Base-by-base conservation (phyloP, 2,113 vertebrate genomes). In the Gopherus flavomarginatus region DNA sequence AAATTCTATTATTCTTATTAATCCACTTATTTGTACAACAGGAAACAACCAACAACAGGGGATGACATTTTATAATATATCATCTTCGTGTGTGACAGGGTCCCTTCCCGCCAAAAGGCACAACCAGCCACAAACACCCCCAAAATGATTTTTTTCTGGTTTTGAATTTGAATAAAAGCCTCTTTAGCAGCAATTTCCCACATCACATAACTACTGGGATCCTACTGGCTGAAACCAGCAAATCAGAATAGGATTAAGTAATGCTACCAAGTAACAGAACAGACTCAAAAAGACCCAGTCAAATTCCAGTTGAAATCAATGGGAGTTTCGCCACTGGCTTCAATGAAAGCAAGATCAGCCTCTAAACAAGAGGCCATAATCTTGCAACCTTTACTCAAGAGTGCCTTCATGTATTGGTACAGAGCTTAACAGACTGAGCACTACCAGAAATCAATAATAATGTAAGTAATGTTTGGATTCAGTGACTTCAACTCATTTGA, bases 201-300 rank as follows among this genome's bases (percentile, higher is more conserved):
- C 91, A 97, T 95, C 95, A 97, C 93, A 90, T 94, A 91, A 95
- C 95, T 87, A 92, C 90, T 85, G 93, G 85, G 89, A 91, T 83
- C 92, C 89, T 0, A 42, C 90, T 94, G 96, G 86, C 54, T 56
- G 0, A 97, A 92, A 81, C 92, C 89, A 92, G 88, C 65, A 97
- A 94, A 97, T 88, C 94, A 96, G 88, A 97, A 91, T 5, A 92
- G 95, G 92, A 97, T 95, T 96, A 75, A 97, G 96, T 94, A 97
- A 90, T 83, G 52, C 89, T 8, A 78, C 6, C 75, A 78, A 47
- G 44, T 44, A 26, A 78, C 24, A 47, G 44, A 44, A 77, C 75
- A 75, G 65, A 72, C 19, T 72, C 69, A 75, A 65, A 95, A 89
- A 35, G 88, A 85, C 78, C 12, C 90, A 97, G 85, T 59, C 89